Percentiles rank a stretch among this genome's conserved stretches.
phyloP scores from a whole-genome alignment of 1,140 invertebrate genomes.

The Hylaeus anthracinus region DNA sequence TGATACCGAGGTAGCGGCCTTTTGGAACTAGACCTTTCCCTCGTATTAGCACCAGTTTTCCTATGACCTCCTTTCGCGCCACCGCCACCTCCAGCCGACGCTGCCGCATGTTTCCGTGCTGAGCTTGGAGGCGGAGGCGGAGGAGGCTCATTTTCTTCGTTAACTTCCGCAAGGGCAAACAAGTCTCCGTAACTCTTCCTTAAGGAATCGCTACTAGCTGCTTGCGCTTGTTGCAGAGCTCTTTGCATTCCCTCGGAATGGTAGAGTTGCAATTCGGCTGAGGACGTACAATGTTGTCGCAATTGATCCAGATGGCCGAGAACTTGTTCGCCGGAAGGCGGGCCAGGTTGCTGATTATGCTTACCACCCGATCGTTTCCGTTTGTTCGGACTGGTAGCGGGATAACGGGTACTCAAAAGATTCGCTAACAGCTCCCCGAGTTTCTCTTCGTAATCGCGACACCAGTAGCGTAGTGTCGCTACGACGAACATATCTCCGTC shows the following conservation, averaged over 20 bases:
- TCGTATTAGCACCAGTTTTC: slow-evolving; percentile 76
- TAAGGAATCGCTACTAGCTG: slow-evolving; percentile 89
- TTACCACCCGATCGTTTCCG: slow-evolving; percentile 89
- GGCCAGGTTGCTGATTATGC: slow-evolving; percentile 83
- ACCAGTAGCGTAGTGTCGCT: slow-evolving; percentile 95
- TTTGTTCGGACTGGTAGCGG: slow-evolving; percentile 93
- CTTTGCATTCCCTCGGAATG: slow-evolving; percentile 93
- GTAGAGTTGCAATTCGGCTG: slow-evolving; percentile 85
- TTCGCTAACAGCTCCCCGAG: slow-evolving; percentile 91
- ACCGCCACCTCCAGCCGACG: slow-evolving; percentile 69
- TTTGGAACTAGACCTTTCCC: slow-evolving; percentile 80
- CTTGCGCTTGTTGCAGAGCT: slow-evolving; percentile 90
- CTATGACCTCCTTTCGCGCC: slow-evolving; percentile 78
- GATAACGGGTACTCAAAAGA: slow-evolving; percentile 89
- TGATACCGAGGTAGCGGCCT: slow-evolving; percentile 80
- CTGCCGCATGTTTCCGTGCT: slow-evolving; percentile 81
- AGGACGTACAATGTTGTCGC: slow-evolving; percentile 86
- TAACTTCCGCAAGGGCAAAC: slow-evolving; percentile 94
- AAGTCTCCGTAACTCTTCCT: slow-evolving; percentile 95
- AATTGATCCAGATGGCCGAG: slow-evolving; percentile 95
- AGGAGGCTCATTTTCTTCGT: slow-evolving; percentile 84
- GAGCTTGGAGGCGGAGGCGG: slow-evolving; percentile 79
- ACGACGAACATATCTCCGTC: slow-evolving; percentile 91
- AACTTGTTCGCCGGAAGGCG: slow-evolving; percentile 89
- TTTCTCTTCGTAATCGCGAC: slow-evolving; percentile 94